Evolutionary conservation across 2,113 vertebrate species (phyloP).

Genomic region (Geococcyx californianus): DNA sequence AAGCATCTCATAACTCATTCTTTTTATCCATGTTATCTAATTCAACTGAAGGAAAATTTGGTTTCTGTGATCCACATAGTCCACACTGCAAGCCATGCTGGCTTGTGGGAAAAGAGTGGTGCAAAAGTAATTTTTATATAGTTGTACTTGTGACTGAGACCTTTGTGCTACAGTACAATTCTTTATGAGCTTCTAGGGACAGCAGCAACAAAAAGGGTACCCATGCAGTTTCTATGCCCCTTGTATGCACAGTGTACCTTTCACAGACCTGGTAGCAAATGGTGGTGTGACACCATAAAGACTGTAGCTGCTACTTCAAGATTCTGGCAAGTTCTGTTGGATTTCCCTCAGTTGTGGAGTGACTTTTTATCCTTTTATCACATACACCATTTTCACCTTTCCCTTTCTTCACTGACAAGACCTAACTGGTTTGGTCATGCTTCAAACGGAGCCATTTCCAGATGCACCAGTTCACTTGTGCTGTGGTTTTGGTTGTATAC

Average conservation of each 20-base stretch:
- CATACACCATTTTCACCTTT: neutral
- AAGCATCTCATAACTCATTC: neutral
- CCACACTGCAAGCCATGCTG: neutral
- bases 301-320: neutral
- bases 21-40: neutral
- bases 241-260: fast-evolving
- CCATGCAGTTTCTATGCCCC: fast-evolving
- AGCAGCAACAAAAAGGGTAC: neutral
- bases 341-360: neutral
- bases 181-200: fast-evolving
- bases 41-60: neutral
- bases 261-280: neutral
- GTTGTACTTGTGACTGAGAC: neutral
- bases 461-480: neutral
- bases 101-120: neutral
- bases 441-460: neutral
- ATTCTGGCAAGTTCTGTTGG: neutral
- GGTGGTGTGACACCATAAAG: neutral
- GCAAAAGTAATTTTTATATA: neutral
- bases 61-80: neutral
- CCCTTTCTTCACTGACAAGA: neutral
- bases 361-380: neutral
- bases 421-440: neutral
- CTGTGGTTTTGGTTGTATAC: neutral
- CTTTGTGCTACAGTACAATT: neutral